Conservation (phyloP, 2,113 vertebrate species). For the Sander vitreus region DNA sequence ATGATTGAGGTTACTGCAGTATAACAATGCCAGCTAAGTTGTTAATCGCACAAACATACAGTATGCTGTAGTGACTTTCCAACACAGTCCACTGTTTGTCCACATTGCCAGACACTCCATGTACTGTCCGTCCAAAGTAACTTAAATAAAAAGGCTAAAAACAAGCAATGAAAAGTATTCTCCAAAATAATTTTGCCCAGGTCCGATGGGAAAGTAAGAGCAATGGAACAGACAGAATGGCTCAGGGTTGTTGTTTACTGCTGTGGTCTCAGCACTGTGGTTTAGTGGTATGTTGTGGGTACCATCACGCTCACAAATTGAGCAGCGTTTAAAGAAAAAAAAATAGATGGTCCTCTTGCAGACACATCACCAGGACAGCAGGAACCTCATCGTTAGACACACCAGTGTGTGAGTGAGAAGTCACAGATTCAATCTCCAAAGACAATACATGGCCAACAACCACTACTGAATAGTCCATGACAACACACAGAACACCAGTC, state of each 20-base stretch:
- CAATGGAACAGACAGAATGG: slow-evolving; percentile 36
- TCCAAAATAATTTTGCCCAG: slow-evolving; percentile 4
- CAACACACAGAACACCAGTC: not conserved
- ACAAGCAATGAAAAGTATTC: not conserved
- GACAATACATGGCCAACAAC: not conserved
- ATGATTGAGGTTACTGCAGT: slow-evolving; percentile 1
- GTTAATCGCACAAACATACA: slow-evolving; percentile 11
- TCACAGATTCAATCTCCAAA: not conserved
- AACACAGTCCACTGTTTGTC: slow-evolving; percentile 23
- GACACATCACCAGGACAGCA: not conserved
- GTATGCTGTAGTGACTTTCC: not conserved
- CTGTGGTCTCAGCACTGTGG: slow-evolving; percentile 7
- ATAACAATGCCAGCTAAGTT: not conserved
- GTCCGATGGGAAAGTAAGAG: slow-evolving; percentile 27
- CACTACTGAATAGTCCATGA: not conserved
- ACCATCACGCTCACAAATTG: slow-evolving; percentile 7
- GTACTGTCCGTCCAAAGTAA: not conserved
- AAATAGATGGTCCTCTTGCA: not conserved
- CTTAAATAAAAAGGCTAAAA: slow-evolving; percentile 6
- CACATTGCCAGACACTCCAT: slow-evolving; percentile 17
- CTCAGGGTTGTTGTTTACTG: slow-evolving; percentile 36
- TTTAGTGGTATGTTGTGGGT: slow-evolving; percentile 35
- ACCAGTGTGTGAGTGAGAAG: not conserved
- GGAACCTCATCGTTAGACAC: not conserved
- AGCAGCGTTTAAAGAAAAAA: not conserved